Percentiles rank a stretch among this genome's conserved stretches.
phyloP scores from a whole-genome alignment of 2,888 invertebrate genomes.

The Drosophila nigritarsus region DNA sequence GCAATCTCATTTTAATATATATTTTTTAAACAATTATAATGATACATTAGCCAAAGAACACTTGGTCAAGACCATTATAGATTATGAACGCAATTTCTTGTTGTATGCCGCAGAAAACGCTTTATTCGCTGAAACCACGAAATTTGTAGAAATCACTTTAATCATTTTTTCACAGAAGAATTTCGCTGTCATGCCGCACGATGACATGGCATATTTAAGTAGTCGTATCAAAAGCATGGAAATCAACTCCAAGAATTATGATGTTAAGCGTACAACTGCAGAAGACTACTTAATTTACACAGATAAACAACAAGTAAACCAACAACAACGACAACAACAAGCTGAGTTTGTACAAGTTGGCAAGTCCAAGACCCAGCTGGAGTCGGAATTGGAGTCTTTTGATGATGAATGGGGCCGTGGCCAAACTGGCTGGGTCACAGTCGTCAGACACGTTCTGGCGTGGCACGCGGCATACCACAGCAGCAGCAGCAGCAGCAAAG shows the following conservation, averaged over 20 bases:
- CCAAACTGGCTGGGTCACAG: conserved; percentile 72
- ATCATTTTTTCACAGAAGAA: conserved; percentile 16
- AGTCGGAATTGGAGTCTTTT: conserved; percentile 10
- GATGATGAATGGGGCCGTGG: conserved; percentile 22
- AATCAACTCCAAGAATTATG: conserved; percentile 64
- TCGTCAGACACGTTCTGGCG: conserved; percentile 73
- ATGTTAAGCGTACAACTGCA: conserved; percentile 66
- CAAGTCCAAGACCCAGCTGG: conserved; percentile 22
- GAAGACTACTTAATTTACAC: conserved; percentile 74
- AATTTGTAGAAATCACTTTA: conserved; percentile 7
- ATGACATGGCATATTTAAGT: conserved; percentile 68
- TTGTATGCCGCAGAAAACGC: not conserved
- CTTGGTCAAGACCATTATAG: not conserved
- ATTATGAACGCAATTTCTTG: not conserved
- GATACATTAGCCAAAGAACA: not conserved
- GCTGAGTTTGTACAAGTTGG: conserved; percentile 35
- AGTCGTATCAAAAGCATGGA: conserved; percentile 34
- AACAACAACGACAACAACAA: conserved; percentile 4
- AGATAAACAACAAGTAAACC: conserved; percentile 45
- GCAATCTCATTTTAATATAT: not conserved
- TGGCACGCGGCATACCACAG: conserved; percentile 74
- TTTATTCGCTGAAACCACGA: not conserved
- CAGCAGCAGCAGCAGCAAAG: not conserved
- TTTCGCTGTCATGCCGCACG: conserved; percentile 24
- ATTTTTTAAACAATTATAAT: not conserved